A percentile compares a stretch with the other conserved stretches of the same genome.
Evolutionary conservation across 2,888 invertebrate species (phyloP).

Genomic region (Morpho achilles): DNA sequence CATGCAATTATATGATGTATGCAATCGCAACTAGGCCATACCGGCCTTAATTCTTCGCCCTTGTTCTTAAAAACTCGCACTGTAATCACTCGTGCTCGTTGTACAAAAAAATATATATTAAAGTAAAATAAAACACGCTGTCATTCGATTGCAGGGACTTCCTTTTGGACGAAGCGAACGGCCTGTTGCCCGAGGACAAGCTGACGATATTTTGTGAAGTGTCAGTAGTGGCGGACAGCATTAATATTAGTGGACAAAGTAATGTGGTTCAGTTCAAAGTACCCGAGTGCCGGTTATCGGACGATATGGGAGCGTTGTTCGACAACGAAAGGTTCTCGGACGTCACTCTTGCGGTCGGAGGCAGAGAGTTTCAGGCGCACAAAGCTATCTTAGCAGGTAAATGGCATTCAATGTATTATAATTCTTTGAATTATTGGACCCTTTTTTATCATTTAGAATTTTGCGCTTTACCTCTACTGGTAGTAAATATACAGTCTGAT

Average conservation of each 20-base stretch:
- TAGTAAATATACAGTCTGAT: no score
- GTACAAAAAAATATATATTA: neutral
- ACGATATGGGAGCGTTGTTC: slow-evolving; percentile 96
- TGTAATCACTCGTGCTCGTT: no score
- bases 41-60: no score
- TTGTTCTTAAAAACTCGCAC: no score
- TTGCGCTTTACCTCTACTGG: no score
- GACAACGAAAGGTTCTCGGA: slow-evolving; percentile 99
- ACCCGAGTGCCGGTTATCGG: slow-evolving; percentile 95
- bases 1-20: no score
- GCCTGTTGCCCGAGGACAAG: slow-evolving; percentile 98
- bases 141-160: slow-evolving; percentile 87
- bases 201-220: slow-evolving; percentile 99
- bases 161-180: slow-evolving; percentile 98
- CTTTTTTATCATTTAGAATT: no score
- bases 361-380: slow-evolving; percentile 95
- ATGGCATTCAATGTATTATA: slow-evolving; percentile 21
- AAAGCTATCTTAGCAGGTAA: slow-evolving; percentile 97
- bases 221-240: slow-evolving; percentile 97
- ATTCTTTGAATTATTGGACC: no score
- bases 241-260: slow-evolving; percentile 99
- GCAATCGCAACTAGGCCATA: no score
- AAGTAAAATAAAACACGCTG: neutral
- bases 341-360: slow-evolving; percentile 95
- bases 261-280: slow-evolving; percentile 99